phyloP scores from a whole-genome alignment of 2,113 vertebrate genomes.

The Empidonax traillii region DNA sequence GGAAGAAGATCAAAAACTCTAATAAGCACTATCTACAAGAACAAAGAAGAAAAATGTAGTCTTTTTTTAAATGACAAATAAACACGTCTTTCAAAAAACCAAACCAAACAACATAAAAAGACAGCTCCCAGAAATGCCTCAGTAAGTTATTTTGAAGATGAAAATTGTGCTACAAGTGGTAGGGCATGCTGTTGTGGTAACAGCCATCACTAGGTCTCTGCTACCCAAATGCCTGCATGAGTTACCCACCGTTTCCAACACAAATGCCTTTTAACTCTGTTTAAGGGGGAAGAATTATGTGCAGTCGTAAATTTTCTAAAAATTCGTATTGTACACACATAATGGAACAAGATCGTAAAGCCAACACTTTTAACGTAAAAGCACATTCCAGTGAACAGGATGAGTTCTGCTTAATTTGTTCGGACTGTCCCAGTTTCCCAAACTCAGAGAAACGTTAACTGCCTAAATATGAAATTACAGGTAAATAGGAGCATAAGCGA shows the following conservation, averaged over 20 bases:
- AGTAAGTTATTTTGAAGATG: neutral
- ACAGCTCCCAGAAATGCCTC: neutral
- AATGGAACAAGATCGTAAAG: neutral
- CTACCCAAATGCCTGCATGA: neutral
- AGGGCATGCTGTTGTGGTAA: neutral
- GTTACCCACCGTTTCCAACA: neutral
- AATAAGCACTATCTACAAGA: neutral
- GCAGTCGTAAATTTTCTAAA: neutral
- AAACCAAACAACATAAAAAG: neutral
- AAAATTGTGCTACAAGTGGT: neutral
- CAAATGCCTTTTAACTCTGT: neutral
- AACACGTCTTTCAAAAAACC: neutral
- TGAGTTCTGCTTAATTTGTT: neutral
- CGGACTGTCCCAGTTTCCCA: neutral
- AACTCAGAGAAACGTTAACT: neutral
- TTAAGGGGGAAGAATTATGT: neutral
- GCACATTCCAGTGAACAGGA: neutral
- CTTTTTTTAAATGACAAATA: neutral
- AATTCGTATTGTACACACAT: neutral
- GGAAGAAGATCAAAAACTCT: neutral
- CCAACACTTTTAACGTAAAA: neutral
- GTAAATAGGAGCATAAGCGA: neutral
- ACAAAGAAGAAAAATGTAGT: neutral
- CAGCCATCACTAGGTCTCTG: neutral
- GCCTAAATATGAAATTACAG: neutral